These are phyloP conservation scores for Ascidia mentula DNA, from an alignment of 23 tunicate genomes.

Conservation along the genomic window DNA sequence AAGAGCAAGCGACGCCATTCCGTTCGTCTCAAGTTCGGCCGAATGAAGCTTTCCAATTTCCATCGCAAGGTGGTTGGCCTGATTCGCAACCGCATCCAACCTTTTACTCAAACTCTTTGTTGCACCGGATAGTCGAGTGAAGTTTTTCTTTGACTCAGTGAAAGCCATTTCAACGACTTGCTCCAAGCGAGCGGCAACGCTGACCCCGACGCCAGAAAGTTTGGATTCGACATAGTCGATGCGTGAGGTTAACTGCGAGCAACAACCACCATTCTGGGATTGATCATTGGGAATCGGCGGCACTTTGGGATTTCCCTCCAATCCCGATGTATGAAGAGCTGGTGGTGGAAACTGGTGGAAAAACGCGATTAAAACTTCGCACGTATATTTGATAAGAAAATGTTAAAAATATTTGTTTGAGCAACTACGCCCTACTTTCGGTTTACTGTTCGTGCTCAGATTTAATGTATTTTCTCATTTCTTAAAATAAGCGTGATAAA, in stretches of 20 bases:
- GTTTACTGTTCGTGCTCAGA: no score
- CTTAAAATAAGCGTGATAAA: no score
- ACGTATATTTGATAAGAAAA: no score
- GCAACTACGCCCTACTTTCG: no score
- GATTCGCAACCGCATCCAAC: not conserved
- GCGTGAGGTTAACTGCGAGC: not conserved
- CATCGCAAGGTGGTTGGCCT: not conserved
- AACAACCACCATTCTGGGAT: not conserved
- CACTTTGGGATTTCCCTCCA: no score
- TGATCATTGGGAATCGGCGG: not conserved
- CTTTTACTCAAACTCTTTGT: no score
- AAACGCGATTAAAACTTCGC: no score
- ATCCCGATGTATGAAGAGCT: no score
- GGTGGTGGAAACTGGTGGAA: no score
- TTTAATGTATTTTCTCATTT: no score
- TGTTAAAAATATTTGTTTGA: no score
- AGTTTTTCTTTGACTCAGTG: not conserved
- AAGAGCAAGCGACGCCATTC: not conserved
- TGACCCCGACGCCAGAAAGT: not conserved
- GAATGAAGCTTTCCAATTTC: not conserved
- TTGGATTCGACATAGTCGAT: not conserved
- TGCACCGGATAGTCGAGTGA: not conserved
- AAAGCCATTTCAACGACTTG: not conserved
- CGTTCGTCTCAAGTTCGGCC: not conserved
- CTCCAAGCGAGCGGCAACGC: not conserved